Evolutionary conservation across 1,140 invertebrate genomes (phyloP).

Genomic region (Periplaneta americana): DNA sequence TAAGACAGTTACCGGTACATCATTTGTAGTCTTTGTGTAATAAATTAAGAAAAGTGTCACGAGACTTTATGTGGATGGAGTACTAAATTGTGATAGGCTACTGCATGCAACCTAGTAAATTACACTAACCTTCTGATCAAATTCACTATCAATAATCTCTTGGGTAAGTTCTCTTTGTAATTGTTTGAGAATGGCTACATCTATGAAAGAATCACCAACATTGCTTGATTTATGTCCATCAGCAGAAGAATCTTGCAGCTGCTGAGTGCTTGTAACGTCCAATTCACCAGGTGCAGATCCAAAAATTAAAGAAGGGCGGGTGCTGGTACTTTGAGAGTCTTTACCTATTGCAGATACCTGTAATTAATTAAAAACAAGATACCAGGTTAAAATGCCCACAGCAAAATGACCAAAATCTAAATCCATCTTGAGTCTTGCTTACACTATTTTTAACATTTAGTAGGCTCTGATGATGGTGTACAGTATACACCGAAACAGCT

Average conservation of each 20-base stretch:
- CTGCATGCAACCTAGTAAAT: too few species aligned
- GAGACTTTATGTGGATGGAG: too few species aligned
- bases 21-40: too few species aligned
- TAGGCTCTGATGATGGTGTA: too few species aligned
- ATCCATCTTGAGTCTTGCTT: too few species aligned
- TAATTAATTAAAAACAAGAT: too few species aligned
- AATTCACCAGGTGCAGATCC: not conserved
- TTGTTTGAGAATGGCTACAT: constrained; percentile 54
- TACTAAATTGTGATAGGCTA: too few species aligned
- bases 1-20: too few species aligned
- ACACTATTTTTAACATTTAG: too few species aligned
- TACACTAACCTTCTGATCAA: constrained; percentile 50
- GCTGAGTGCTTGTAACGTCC: not conserved
- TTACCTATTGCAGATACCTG: constrained; percentile 47
- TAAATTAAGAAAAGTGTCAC: too few species aligned
- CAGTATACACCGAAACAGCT: too few species aligned
- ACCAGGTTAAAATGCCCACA: too few species aligned
- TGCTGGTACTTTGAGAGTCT: constrained; percentile 49
- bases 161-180: constrained; percentile 58
- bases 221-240: not conserved
- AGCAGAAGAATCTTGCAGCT: not conserved
- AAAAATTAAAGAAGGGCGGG: constrained; percentile 39
- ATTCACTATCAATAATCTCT: constrained; percentile 61
- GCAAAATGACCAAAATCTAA: not conserved
- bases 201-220: constrained; percentile 42